Evolutionary conservation across 2,113 vertebrate species (phyloP), one percentile per base, ranked within the genome.

Genomic region (Colinus virginianus): DNA sequence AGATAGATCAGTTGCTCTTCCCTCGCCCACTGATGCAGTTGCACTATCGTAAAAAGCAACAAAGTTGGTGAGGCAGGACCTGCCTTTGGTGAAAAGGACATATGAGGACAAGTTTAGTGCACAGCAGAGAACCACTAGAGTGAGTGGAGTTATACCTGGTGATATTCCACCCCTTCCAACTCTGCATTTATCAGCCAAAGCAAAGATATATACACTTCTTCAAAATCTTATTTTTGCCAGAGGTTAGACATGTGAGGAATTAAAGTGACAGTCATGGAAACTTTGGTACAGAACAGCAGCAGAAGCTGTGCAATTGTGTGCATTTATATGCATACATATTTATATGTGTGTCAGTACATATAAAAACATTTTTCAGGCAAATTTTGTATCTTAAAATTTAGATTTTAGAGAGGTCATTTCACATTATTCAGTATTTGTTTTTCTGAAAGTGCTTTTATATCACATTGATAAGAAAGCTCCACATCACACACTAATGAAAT

Each of bases 241-340:
- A 63, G 67, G 71, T 58, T 81, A 84, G 5, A 13, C 36, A 38
- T 23, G 8, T 62, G 63, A 62, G 66, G n/a, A 89, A 78, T 87
- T 59, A 89, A 84, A 77, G 26, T 92, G 87, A 85, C 70, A 89
- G 42, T 43, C 56, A 20, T 66, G 28, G 42, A 74, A 28, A 14
- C 13, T 87, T 76, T 76, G 36, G 18, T 78, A 53, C 16, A 72
- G 42, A 72, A 38, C 15, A 43, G 28, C 20, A 84, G 46, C 2
- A 21, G 4, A 55, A 72, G 16, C 32, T 55, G 59, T 90, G 34
- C 45, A 78, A 2, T 22, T 1, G 0, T 11, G 28, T 21, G 7
- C 77, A 8, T 55, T 58, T 80, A 13, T 42, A 5, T 62, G 3
- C 2, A 0, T 43, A 7, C n/a, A 2, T 21, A 26, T 7, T 8